phyloP scores from a whole-genome alignment of 2,113 vertebrate species.

The Danionella cerebrum region DNA sequence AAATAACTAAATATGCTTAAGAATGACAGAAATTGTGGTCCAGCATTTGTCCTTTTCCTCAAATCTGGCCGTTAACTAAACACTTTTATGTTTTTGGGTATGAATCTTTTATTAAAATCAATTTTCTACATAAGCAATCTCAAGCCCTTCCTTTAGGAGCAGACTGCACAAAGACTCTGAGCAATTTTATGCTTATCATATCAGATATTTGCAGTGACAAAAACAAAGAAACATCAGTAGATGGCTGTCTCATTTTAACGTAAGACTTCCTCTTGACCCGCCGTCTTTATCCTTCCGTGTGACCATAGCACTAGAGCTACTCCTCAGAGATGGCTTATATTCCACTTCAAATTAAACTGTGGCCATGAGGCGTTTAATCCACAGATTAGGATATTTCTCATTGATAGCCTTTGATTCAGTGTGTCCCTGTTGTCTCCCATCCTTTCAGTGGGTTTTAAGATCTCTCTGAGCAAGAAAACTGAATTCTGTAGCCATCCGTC shows the following conservation, averaged over 20 bases:
- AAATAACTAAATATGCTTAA: too few species aligned
- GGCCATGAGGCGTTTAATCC: constrained; percentile 40
- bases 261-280: background rate
- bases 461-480: constrained; percentile 42
- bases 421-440: constrained; percentile 36
- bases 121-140: too few species aligned
- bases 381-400: constrained; percentile 44
- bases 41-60: too few species aligned
- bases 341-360: constrained; percentile 40
- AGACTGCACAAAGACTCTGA: too few species aligned
- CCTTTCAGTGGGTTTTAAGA: constrained; percentile 37
- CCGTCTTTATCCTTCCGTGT: constrained; percentile 3
- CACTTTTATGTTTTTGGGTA: too few species aligned
- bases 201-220: too few species aligned
- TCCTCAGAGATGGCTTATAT: constrained; percentile 13
- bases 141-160: too few species aligned
- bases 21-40: too few species aligned
- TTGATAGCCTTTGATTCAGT: constrained; percentile 43
- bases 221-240: too few species aligned
- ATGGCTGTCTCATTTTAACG: background rate
- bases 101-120: too few species aligned
- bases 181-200: too few species aligned
- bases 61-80: too few species aligned
- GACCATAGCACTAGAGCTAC: background rate
- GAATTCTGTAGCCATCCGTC: constrained; percentile 45